A percentile compares a stretch with the other conserved stretches of the same genome.
These are phyloP conservation scores for Luperina nickerlii DNA, from an alignment of 2,888 invertebrate genomes.

Conservation along the genomic window DNA sequence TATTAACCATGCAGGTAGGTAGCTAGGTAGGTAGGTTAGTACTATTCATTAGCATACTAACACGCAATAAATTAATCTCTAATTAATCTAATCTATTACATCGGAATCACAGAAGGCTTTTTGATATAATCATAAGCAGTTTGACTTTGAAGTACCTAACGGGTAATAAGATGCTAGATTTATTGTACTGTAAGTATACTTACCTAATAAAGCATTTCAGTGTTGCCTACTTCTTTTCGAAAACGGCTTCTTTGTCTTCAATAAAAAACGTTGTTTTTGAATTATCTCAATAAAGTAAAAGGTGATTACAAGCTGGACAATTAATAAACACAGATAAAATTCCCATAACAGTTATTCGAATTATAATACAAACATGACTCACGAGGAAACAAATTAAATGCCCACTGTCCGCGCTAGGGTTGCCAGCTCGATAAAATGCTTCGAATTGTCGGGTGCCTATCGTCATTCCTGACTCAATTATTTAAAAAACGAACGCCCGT, in stretches of 20 bases:
- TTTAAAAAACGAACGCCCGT: slow-evolving; percentile 87
- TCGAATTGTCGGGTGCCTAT: slow-evolving; percentile 87
- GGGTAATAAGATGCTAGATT: slow-evolving; percentile 30
- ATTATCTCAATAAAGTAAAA: slow-evolving; percentile 46
- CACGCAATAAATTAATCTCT: slow-evolving; percentile 49
- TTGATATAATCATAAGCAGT: slow-evolving; percentile 23
- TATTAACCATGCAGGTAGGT: slow-evolving; percentile 23
- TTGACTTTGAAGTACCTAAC: slow-evolving; percentile 31
- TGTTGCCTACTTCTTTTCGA: slow-evolving; percentile 3
- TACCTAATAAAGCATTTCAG: not conserved
- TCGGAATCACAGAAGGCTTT: slow-evolving; percentile 41
- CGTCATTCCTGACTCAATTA: slow-evolving; percentile 89
- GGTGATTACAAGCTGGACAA: slow-evolving; percentile 57
- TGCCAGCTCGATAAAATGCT: slow-evolving; percentile 87
- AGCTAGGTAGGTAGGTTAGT: not conserved
- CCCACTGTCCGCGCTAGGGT: slow-evolving; percentile 84
- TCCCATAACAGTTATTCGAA: slow-evolving; percentile 74
- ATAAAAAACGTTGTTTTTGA: slow-evolving; percentile 18
- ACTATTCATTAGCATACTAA: slow-evolving; percentile 40
- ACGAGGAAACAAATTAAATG: slow-evolving; percentile 86
- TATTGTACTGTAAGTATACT: slow-evolving; percentile 16
- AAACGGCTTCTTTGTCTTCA: not conserved
- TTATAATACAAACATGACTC: slow-evolving; percentile 79
- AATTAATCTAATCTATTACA: slow-evolving; percentile 47
- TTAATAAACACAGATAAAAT: slow-evolving; percentile 67